Base-by-base conservation (phyloP, 2,888 invertebrate species). In the Chelonus formosanus region DNA sequence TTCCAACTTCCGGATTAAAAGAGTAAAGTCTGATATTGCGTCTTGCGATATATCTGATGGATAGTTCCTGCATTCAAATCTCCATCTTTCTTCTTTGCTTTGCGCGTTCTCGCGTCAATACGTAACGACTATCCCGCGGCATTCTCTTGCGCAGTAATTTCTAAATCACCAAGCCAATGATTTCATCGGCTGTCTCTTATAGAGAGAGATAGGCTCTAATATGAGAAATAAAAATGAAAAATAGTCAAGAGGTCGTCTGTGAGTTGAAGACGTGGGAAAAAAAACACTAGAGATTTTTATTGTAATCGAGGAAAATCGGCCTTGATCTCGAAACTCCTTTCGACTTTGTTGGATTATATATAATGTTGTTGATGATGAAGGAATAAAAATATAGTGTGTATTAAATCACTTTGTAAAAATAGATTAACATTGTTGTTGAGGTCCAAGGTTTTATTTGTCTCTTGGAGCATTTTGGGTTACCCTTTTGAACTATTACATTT, bases 141-240 rank as follows among this genome's bases (percentile, higher is more conserved):
- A 63, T 44, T 70, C 20, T 63, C 62, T 69, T 68, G 69, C 65
- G 68, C 63, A 64, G 68, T 70, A 67, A 71, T 72, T 72, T 72
- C 68, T 71, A 71, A 72, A 71, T 68, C 62, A 57, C 61, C 52
- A 58, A 57, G 57, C 61, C 67, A 69, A 66, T 71, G 65, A 71
- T 70, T 70, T 70, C 67, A 72, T 71, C 67, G 67, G 44, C 52
- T 58, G 55, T 56, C 65, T 62, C 44, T 32, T 48, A 48, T 56
- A 44, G 53, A 52, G 36, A 50, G 60, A 47, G 50, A 50, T 57
- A 7, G 32, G 36, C 36, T n/a, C 8, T 45, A 35, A 47, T 67
- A 61, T 63, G 67, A 63, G 69, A 63, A 66, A 65, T 64, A 60
- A 65, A 70, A 61, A 68, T 68, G 65, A 56, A 58, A 59, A 50